These are phyloP conservation scores for Staurois parvus DNA, from an alignment of 2,797 vertebrate species.

Conservation along the genomic window DNA sequence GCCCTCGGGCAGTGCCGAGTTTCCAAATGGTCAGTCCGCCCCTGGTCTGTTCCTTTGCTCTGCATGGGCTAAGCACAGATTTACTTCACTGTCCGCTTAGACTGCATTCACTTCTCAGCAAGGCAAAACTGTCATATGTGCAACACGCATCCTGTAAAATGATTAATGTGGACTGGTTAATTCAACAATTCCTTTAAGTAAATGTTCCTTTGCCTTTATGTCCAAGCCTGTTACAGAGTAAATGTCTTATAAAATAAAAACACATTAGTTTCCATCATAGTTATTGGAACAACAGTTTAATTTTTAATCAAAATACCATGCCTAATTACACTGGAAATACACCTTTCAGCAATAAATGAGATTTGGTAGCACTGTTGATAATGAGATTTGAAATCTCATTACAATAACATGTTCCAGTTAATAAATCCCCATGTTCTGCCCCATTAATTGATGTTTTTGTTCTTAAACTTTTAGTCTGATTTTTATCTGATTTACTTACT, in stretches of 20 bases:
- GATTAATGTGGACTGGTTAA: too few relatives aligned
- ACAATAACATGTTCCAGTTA: slow-evolving; percentile 48
- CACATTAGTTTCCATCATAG: slow-evolving; percentile 61
- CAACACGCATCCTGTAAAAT: too few relatives aligned
- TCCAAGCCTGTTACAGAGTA: slow-evolving; percentile 7
- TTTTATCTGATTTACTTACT: slow-evolving; percentile 59
- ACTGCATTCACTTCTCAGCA: too few relatives aligned
- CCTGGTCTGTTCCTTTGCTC: too few relatives aligned
- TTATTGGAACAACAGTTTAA: slow-evolving; percentile 71
- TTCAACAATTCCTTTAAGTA: background rate
- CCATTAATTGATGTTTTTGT: slow-evolving; percentile 66
- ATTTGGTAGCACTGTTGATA: slow-evolving; percentile 64
- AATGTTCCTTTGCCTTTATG: background rate
- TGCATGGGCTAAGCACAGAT: too few relatives aligned
- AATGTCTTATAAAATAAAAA: slow-evolving; percentile 49
- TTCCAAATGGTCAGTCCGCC: too few relatives aligned
- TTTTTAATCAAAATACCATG: slow-evolving; percentile 72
- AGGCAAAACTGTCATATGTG: too few relatives aligned
- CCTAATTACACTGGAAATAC: slow-evolving; percentile 69
- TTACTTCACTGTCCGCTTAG: too few relatives aligned
- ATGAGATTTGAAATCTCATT: slow-evolving; percentile 66
- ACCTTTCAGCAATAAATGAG: slow-evolving; percentile 68
- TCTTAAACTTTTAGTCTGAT: slow-evolving; percentile 58
- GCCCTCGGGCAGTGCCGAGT: too few relatives aligned
- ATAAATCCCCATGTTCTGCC: slow-evolving; percentile 62